phyloP scores from a whole-genome alignment of 1,140 invertebrate genomes.

The Eriosoma lanigerum region DNA sequence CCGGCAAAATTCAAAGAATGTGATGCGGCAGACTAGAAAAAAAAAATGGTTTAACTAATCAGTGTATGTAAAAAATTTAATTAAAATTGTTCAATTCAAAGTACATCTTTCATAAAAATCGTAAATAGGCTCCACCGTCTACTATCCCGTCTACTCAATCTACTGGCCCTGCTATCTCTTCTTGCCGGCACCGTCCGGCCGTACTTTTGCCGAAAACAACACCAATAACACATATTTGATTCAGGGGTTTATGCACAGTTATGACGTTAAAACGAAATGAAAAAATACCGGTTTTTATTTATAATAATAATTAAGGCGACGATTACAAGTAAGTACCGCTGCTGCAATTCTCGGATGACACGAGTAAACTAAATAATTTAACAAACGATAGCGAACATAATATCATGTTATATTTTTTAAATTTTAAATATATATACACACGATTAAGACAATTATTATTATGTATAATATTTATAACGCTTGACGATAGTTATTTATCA shows the following conservation, averaged over 20 bases:
- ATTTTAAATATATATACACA: too few relatives aligned
- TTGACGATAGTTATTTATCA: slow-evolving; percentile 1
- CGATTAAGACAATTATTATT: slow-evolving; percentile 9
- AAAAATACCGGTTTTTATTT: neutral
- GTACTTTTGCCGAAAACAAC: slow-evolving; percentile 39
- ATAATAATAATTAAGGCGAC: neutral
- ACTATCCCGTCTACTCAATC: slow-evolving; percentile 19
- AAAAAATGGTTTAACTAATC: neutral
- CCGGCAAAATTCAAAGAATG: slow-evolving; percentile 74
- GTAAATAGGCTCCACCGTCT: slow-evolving; percentile 46
- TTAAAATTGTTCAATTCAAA: too few relatives aligned
- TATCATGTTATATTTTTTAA: neutral
- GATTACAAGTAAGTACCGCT: neutral
- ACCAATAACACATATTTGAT: slow-evolving; percentile 14
- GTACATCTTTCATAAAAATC: slow-evolving; percentile 35
- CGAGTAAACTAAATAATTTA: neutral
- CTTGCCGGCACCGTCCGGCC: slow-evolving; percentile 20
- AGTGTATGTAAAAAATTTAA: neutral
- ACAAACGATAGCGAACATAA: neutral
- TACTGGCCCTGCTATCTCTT: slow-evolving; percentile 17
- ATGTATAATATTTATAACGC: slow-evolving; percentile 2
- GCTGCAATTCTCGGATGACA: neutral
- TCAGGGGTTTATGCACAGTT: too few relatives aligned
- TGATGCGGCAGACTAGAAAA: slow-evolving; percentile 66
- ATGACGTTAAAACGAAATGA: too few relatives aligned